Evolutionary conservation across 53 echinoderm and acorn worm genomes (phyloP).

Genomic region (Stichopus horrens): DNA sequence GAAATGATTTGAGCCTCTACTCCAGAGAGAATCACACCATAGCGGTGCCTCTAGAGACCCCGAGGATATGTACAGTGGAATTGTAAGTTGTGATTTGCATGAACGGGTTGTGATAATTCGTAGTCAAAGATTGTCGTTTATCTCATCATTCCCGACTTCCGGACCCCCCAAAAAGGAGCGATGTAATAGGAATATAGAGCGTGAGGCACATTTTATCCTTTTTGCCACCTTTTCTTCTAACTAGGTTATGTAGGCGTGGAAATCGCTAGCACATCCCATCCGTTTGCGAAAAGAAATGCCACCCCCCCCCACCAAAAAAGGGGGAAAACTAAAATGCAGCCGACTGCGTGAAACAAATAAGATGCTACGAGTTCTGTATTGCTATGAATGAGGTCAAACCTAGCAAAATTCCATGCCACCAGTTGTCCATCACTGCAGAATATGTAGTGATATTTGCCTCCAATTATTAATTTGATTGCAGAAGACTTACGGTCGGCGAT

Average conservation of each 20-base stretch:
- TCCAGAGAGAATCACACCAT: background rate
- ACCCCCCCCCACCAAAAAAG: too few species aligned
- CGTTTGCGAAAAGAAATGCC: background rate
- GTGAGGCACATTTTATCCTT: background rate
- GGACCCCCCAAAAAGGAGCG: background rate
- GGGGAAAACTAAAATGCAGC: too few species aligned
- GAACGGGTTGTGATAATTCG: background rate
- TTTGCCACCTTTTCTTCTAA: background rate
- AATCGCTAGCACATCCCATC: background rate
- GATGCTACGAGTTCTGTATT: too few species aligned
- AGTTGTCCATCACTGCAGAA: too few species aligned
- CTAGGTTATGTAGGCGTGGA: background rate
- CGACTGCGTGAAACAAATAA: too few species aligned
- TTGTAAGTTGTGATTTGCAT: constrained; percentile 12
- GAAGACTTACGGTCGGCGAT: too few species aligned
- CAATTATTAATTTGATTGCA: too few species aligned
- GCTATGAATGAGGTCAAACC: too few species aligned
- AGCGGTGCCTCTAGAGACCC: background rate
- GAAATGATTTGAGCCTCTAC: background rate
- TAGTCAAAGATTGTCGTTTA: background rate
- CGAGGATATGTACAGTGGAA: background rate
- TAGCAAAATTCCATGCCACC: too few species aligned
- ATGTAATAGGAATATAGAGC: background rate
- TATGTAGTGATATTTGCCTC: too few species aligned
- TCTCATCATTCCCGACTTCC: background rate